A percentile compares a stretch with the other conserved stretches of the same genome.
Conservation (phyloP, 2,888 invertebrate species). For the Ryuthela nishihirai region DNA sequence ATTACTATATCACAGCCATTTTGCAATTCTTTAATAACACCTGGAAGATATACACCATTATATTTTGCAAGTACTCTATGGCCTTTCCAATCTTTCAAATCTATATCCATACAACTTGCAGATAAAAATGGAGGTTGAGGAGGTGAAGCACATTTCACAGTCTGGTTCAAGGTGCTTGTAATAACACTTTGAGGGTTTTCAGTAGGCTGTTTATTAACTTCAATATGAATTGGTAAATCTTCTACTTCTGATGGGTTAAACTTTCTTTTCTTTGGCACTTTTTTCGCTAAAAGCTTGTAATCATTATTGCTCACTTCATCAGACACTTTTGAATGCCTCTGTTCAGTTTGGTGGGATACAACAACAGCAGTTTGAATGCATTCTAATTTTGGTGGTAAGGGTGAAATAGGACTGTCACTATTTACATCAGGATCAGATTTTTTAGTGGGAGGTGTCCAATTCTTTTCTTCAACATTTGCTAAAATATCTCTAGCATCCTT, state of each 20-base stretch:
- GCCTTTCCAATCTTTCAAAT: constrained; percentile 89
- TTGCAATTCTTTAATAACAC: constrained; percentile 65
- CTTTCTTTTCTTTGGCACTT: constrained; percentile 91
- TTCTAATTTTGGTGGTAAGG: constrained; percentile 29
- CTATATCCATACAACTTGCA: constrained; percentile 55
- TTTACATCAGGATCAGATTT: not conserved
- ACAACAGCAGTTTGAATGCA: constrained; percentile 32
- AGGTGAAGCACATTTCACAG: too few relatives aligned
- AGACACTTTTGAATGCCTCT: constrained; percentile 16
- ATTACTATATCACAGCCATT: constrained; percentile 34
- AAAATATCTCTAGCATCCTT: not conserved
- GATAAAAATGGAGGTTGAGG: constrained; percentile 21
- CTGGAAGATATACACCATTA: constrained; percentile 77
- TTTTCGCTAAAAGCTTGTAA: constrained; percentile 53
- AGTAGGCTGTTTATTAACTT: constrained; percentile 20
- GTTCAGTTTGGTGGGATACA: constrained; percentile 24
- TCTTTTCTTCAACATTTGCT: not conserved
- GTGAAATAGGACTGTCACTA: constrained; percentile 9
- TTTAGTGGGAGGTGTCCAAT: not conserved
- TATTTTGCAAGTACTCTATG: constrained; percentile 86
- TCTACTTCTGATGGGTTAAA: constrained; percentile 74
- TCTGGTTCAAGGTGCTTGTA: constrained; percentile 15
- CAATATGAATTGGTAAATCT: constrained; percentile 55
- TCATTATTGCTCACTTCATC: constrained; percentile 17
- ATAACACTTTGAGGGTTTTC: constrained; percentile 29